phyloP scores from a whole-genome alignment of 2,113 vertebrate species.

The Saguinus imperator region DNA sequence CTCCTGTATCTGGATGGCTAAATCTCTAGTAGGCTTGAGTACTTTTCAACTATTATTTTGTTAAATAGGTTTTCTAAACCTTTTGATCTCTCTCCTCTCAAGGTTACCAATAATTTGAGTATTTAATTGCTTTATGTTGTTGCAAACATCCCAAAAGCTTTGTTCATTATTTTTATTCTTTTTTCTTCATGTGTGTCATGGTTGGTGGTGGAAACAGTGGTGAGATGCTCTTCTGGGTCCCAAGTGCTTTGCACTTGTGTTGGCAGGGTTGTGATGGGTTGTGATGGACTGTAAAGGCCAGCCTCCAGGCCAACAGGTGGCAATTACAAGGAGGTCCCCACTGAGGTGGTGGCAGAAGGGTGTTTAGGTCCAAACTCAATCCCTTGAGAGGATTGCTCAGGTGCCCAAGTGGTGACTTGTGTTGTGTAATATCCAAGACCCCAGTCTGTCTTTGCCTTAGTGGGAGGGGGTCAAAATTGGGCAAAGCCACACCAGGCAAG shows the following conservation, averaged over 20 bases:
- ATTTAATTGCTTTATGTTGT: not conserved
- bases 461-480: not conserved
- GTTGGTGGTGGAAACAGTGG: too few species aligned
- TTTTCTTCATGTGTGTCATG: too few species aligned
- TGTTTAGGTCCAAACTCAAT: not conserved
- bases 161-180: not conserved
- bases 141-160: not conserved
- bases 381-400: not conserved
- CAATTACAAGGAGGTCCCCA: not conserved
- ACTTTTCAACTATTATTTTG: not conserved
- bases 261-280: not conserved
- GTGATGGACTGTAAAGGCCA: not conserved
- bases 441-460: not conserved
- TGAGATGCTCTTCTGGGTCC: too few species aligned
- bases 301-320: not conserved
- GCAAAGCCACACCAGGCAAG: not conserved
- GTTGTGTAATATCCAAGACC: not conserved
- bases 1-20: not conserved
- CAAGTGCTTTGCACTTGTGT: too few species aligned
- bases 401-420: not conserved
- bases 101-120: not conserved
- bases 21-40: not conserved
- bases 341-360: not conserved
- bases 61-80: not conserved
- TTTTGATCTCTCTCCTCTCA: not conserved